Conservation (phyloP, 2,888 invertebrate genomes). For the Xanthorhoe designata region DNA sequence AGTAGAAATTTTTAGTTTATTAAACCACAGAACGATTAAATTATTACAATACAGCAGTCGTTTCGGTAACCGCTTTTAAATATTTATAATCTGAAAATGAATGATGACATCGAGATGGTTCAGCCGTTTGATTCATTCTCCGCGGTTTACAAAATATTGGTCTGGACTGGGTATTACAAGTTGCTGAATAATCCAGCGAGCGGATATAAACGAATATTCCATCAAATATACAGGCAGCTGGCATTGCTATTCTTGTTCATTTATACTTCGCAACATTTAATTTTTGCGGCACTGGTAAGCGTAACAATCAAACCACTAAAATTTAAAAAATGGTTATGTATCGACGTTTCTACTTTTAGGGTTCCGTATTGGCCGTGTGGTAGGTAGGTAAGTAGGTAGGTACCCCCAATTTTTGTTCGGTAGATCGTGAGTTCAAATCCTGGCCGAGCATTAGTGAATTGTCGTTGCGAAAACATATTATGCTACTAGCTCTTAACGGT, state of each 20-base stretch:
- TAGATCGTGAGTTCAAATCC: too few relatives aligned
- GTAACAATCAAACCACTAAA: too few relatives aligned
- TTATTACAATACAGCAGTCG: slow-evolving; percentile 14
- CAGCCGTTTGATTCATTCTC: slow-evolving; percentile 55
- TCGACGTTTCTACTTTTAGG: too few relatives aligned
- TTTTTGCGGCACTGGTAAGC: slow-evolving; percentile 50
- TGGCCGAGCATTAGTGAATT: too few relatives aligned
- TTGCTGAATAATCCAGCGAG: slow-evolving; percentile 46
- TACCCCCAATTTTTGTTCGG: too few relatives aligned
- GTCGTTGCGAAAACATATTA: too few relatives aligned
- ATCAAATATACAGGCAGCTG: slow-evolving; percentile 48
- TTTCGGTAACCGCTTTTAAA: slow-evolving; percentile 29
- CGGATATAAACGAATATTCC: slow-evolving; percentile 37
- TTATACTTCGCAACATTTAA: slow-evolving; percentile 49
- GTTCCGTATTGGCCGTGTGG: too few relatives aligned
- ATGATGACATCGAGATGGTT: slow-evolving; percentile 41
- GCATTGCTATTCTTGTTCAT: slow-evolving; percentile 38
- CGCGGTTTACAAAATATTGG: slow-evolving; percentile 47
- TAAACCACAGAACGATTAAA: slow-evolving; percentile 9
- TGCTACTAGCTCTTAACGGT: too few relatives aligned
- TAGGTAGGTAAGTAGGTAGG: too few relatives aligned
- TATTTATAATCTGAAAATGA: slow-evolving; percentile 38
- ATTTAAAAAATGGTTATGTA: too few relatives aligned
- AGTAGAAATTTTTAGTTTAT: slow-evolving; percentile 5
- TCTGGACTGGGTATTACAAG: slow-evolving; percentile 51